Base-by-base conservation (phyloP, 1,140 invertebrate species). In the Panonychus citri region DNA sequence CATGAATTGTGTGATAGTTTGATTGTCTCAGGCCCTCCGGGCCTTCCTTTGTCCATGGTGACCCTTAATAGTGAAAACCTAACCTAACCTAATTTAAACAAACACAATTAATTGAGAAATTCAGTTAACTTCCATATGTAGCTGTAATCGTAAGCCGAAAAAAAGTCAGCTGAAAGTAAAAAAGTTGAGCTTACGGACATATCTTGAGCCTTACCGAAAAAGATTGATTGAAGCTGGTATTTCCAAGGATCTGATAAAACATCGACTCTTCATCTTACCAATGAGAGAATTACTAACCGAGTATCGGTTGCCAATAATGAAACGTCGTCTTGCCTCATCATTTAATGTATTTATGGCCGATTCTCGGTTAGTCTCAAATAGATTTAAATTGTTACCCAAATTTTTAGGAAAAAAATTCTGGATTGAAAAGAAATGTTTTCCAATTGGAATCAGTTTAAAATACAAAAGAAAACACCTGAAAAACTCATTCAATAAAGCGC, bases 291-390 rank as follows among this genome's bases (percentile, higher is more conserved):
- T 72, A n/a, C 63, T 66, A 37, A 61, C 66, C 30, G 68, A 71
- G 56, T 70, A 68, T 57, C 66, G 66, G 50, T 57, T 64, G 26
- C 67, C 53, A 63, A 67, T 71, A 62, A 64, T 67, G 4, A 69
- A 67, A 52, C 56, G 63, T 24, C 65, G 67, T 25, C 62, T 72
- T 13, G 61, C 62, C 34, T 65, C 64, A 50, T 62, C 60, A 26
- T 70, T 64, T 63, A 68, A 71, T 60, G 15, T 68, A 3, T 70
- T 66, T 57, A 56, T 72, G 15, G 63, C 65, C 46, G 70, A 72
- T 63, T 56, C 56, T 3, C 60, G 26, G 8, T 34, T 55, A 8
- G 43, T 55, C 15, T 43, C 43, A 3, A 46, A 55, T 27, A 55
- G 39, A 43, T 55, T 43, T 39, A 55, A 55, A 43, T 15, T 30